A percentile compares a stretch with the other conserved stretches of the same genome.
Evolutionary conservation across 2,113 vertebrate genomes (phyloP).

Genomic region (Oceanodroma tethys): DNA sequence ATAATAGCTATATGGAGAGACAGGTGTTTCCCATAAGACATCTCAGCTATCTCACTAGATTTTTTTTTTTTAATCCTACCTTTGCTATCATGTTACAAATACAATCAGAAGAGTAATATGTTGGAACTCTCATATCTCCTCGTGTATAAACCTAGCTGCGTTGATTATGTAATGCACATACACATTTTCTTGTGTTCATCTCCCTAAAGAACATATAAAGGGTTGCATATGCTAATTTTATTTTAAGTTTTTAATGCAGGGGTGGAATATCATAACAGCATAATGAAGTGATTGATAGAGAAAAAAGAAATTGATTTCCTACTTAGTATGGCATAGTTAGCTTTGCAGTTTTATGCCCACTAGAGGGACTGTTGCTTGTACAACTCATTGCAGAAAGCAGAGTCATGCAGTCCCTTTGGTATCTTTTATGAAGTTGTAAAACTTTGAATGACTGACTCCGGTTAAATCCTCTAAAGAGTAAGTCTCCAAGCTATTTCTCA

Average conservation of each 20-base stretch:
- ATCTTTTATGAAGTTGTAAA: conserved; percentile 1
- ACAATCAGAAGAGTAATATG: not conserved
- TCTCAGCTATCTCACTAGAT: not conserved
- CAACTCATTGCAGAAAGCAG: not conserved
- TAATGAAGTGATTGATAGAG: not conserved
- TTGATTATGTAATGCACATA: not conserved
- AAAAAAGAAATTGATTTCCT: not conserved
- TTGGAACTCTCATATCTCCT: not conserved
- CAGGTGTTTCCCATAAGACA: not conserved
- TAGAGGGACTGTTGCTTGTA: conserved; percentile 50
- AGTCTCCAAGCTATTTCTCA: not conserved
- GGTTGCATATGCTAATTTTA: not conserved
- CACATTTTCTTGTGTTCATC: not conserved
- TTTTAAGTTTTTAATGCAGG: not conserved
- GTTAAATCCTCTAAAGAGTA: not conserved
- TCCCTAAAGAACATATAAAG: not conserved
- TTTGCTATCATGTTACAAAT: not conserved
- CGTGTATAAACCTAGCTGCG: fast-evolving
- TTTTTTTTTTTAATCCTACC: not conserved
- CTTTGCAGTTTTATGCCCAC: not conserved
- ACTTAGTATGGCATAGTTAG: not conserved
- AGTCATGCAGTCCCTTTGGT: not conserved
- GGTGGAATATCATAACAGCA: not conserved
- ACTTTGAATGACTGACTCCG: not conserved
- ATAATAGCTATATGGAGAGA: not conserved